Base-by-base conservation (phyloP, 64 coral and sea anemone species). In the Astreopora myriophthalma region DNA sequence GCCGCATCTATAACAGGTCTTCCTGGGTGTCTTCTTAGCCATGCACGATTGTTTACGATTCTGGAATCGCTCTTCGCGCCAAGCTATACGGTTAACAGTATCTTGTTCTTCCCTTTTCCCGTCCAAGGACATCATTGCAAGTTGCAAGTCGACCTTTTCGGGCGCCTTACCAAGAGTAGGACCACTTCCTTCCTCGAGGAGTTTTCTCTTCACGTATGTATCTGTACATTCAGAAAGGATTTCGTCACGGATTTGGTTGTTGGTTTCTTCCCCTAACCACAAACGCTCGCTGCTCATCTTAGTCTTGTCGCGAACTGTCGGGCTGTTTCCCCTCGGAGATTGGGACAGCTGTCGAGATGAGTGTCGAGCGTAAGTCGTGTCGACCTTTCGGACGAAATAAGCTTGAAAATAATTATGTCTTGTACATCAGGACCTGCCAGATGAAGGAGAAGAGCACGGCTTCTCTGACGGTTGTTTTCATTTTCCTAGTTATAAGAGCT, bases 381-480 rank as follows among this genome's bases (percentile, higher is more conserved):
- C 52, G 22, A 82, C 76, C 11, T 91, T 84, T 1, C 46, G 89
- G 35, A 60, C 31, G 22, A 83, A 74, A 17, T 55, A 55, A 14
- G 16, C 40, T 35, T 6, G 71, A 94, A 94, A 28, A 90, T 89
- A n/a, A n/a, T n/a, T n/a, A n/a, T n/a, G n/a, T 90, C 87, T 70
- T 94, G 93, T 14, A 95, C 93, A 46, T 90, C 87, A 1, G 62
- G 31, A 31, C 93, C 87, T 1, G 77, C 79, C 11, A 90, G 66
- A 74, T 90, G 72, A 1, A 85, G 82, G 16, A 86, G 34, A 11
- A 86, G 40, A 30, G 87, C 80, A 42, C 86, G 52, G 51, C 86
- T 67, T 19, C 71, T 34, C 49, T 89, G 75, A 8, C 88, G 73
- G 75, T 74, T 89, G 57, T 89, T 80, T 27, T 71, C 62, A 35